These are phyloP conservation scores for Manis pentadactyla DNA, from an alignment of 2,797 vertebrate genomes.

Conservation along the genomic window DNA sequence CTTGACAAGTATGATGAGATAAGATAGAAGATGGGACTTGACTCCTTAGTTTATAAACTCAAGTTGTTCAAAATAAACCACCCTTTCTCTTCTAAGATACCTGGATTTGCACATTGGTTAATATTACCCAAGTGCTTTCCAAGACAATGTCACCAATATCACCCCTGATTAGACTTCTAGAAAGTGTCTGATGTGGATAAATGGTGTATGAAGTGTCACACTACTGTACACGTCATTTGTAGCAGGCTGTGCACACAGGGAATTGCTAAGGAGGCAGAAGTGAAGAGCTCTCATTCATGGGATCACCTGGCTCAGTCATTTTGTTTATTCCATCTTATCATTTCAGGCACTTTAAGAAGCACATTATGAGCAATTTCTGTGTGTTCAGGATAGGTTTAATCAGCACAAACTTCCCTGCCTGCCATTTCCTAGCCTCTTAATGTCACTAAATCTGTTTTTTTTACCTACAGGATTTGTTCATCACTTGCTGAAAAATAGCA, in stretches of 20 bases:
- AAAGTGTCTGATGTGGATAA: background rate
- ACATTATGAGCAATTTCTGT: constrained; percentile 56
- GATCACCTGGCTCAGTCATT: background rate
- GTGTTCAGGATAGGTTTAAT: constrained; percentile 62
- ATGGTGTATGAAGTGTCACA: background rate
- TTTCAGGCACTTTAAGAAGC: constrained; percentile 59
- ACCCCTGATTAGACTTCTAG: background rate
- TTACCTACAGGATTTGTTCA: background rate
- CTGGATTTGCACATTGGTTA: background rate
- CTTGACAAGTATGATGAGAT: background rate
- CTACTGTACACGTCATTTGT: background rate
- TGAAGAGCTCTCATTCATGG: background rate
- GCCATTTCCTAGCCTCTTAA: constrained; percentile 49
- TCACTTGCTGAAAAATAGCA: constrained; percentile 55
- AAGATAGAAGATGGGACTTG: background rate
- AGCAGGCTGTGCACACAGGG: background rate
- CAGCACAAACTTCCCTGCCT: constrained; percentile 11
- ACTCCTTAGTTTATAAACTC: background rate
- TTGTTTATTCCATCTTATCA: constrained; percentile 42
- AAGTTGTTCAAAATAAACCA: background rate
- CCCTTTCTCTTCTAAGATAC: background rate
- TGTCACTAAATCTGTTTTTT: constrained; percentile 15
- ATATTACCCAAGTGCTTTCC: constrained; percentile 7
- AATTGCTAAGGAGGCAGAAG: background rate
- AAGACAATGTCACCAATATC: background rate